These are phyloP conservation scores for Salvelinus alpinus DNA, from an alignment of 2,113 vertebrate genomes.

Conservation along the genomic window DNA sequence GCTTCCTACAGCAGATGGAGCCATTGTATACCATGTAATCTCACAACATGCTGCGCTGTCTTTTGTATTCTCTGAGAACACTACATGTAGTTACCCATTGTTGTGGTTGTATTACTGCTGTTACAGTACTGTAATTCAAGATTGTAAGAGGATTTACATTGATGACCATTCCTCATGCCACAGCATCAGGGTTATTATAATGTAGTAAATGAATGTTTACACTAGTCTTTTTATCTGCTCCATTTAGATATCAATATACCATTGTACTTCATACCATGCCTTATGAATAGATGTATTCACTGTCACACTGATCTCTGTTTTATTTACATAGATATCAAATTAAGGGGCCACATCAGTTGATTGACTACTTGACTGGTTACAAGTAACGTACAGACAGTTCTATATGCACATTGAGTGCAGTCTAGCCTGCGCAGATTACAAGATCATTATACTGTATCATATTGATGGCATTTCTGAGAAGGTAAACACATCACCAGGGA, in stretches of 20 bases:
- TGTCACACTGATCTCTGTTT: background rate
- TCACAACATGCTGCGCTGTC: background rate
- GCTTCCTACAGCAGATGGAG: background rate
- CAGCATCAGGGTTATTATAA: background rate
- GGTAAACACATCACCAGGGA: background rate
- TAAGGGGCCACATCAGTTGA: background rate
- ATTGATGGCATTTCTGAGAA: too few relatives aligned
- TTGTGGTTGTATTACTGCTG: background rate
- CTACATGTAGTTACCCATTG: too few relatives aligned
- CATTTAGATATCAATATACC: background rate
- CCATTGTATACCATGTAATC: background rate
- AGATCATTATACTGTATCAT: too few relatives aligned
- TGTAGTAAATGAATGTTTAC: background rate
- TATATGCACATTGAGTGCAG: too few relatives aligned
- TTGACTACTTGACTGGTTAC: background rate
- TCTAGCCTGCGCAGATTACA: too few relatives aligned
- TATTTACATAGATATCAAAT: background rate
- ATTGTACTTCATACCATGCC: background rate
- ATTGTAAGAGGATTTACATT: background rate
- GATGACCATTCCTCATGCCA: background rate
- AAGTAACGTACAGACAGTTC: too few relatives aligned
- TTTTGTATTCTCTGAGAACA: background rate
- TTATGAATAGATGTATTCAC: background rate
- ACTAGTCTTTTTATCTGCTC: background rate
- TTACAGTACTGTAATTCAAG: background rate